Evolutionary conservation across 2,113 vertebrate genomes (phyloP), one percentile per base, ranked within the genome.

Genomic region (Rafetus swinhoei): DNA sequence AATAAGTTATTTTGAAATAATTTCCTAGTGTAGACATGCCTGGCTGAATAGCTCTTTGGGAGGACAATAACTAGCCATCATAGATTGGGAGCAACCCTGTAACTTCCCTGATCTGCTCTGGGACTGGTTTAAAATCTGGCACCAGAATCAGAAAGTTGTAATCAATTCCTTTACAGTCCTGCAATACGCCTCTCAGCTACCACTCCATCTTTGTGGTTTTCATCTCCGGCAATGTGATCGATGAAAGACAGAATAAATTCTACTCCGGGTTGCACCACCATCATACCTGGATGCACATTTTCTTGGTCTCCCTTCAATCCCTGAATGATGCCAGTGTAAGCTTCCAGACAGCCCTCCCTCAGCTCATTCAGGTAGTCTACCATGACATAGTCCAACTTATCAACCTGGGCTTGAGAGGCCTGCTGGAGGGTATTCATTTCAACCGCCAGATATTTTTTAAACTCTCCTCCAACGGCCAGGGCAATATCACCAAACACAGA

Each of bases 371-470:
- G 98, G 97, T 99, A 99, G 97, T 99, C 99, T 98, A 99, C 99
- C 99, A 99, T 99, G 97, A 99, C 99, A 24, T 99, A 99, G 97
- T 99, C 99, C 1, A 99, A 99, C 99, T 99, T 99, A 97, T 99
- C 99, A 15, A 99, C 99, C 92, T 99, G 99, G 0, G 99, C 99
- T 95, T 99, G 99, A 5, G 99, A 99, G 0, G 99, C 99, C 96
- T 99, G 99, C 95, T 99, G 99, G 50, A 99, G 98, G 1, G 99
- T 99, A 93, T 99, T 99, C 94, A 99, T 95, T 4, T 99, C 99
- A 2, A 99, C 99, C 2, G 99, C 99, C 86, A 99, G 97, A 94
- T 99, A 99, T 93, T 99, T 99, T 97, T 99, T 99, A 84, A 99
- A 99, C 91, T 99, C 99, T 4, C 99, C 99, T 4, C 99, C 99